A percentile compares a stretch with the other conserved stretches of the same genome.
These are phyloP conservation scores for Malurus leucopterus DNA, from an alignment of 2,797 vertebrate genomes.

Conservation along the genomic window DNA sequence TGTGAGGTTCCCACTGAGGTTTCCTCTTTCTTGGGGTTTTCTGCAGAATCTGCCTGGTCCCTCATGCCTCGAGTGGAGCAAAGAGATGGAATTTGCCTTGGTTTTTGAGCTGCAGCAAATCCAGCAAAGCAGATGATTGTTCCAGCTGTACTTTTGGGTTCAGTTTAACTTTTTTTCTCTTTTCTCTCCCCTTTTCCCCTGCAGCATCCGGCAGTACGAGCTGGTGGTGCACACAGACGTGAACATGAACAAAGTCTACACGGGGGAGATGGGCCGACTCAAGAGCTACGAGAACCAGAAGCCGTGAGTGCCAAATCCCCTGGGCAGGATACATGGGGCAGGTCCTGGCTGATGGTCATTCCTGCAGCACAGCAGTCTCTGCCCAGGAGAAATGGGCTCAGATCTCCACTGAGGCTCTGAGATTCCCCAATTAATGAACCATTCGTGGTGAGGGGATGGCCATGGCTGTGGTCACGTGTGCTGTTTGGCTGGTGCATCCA, in stretches of 20 bases:
- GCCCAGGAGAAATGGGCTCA: background rate
- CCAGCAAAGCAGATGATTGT: background rate
- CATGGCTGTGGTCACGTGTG: accelerated
- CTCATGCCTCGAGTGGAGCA: accelerated
- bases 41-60: background rate
- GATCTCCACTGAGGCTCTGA: background rate
- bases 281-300: conserved; percentile 97
- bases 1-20: background rate
- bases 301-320: conserved; percentile 79
- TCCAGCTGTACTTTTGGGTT: background rate
- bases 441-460: background rate
- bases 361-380: background rate
- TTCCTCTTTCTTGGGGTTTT: background rate
- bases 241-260: conserved; percentile 86
- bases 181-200: background rate
- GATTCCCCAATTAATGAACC: background rate
- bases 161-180: background rate
- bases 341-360: background rate
- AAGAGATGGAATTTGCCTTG: background rate
- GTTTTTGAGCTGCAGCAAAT: background rate
- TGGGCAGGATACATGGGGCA: accelerated
- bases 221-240: conserved; percentile 84
- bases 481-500: background rate
- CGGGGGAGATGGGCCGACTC: conserved; percentile 90
- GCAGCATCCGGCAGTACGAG: conserved; percentile 95